Conservation (phyloP, 2,888 invertebrate genomes). For the Cheilosia grossa region DNA sequence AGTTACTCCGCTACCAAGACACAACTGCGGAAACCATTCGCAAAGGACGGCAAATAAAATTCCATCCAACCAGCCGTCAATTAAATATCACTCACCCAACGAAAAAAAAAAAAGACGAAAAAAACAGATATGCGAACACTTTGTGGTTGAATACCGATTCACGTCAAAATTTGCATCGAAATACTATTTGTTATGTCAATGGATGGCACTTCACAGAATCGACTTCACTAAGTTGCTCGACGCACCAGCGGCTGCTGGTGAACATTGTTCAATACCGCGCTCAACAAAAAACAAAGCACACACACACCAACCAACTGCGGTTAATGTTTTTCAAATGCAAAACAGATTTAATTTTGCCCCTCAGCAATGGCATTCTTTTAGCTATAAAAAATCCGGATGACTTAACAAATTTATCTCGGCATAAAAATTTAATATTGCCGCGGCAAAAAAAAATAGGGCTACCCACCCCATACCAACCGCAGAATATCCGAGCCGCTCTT, state of each 20-base stretch:
- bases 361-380: conserved; percentile 41
- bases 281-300: conserved; percentile 29
- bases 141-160: conserved; percentile 25
- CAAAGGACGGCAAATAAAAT: conserved; percentile 27
- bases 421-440: conserved; percentile 67
- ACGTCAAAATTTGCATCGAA: conserved; percentile 68
- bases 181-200: conserved; percentile 71
- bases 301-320: conserved; percentile 77
- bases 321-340: conserved; percentile 83
- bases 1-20: neutral
- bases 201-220: conserved; percentile 53
- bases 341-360: conserved; percentile 71
- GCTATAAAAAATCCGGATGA: conserved; percentile 63
- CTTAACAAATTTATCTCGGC: conserved; percentile 70
- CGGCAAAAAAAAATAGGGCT: conserved; percentile 35
- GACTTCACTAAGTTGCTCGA: conserved; percentile 43
- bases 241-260: conserved; percentile 53
- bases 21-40: conserved; percentile 6
- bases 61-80: conserved; percentile 50
- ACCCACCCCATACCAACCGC: conserved; percentile 4
- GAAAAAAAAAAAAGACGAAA: conserved; percentile 4
- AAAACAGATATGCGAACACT: conserved; percentile 15
- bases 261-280: conserved; percentile 17
- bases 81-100: conserved; percentile 54
- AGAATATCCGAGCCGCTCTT: conserved; percentile 50